Conservation (phyloP, 2,113 vertebrate species). For the Merops nubicus region DNA sequence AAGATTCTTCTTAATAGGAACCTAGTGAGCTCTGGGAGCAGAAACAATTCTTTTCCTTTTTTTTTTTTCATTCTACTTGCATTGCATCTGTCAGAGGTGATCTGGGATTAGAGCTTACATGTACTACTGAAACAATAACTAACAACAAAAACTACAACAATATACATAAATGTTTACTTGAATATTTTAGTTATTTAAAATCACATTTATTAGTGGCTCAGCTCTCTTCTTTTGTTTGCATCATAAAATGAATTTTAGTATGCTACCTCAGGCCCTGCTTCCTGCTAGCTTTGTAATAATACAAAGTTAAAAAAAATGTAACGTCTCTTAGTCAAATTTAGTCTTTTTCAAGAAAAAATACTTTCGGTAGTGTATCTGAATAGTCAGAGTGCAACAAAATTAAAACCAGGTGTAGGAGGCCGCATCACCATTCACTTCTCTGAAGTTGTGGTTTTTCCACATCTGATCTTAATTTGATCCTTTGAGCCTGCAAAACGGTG, state of each 20-base stretch:
- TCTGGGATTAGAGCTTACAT: background rate
- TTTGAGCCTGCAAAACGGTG: background rate
- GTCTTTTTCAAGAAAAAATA: background rate
- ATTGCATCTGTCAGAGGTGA: background rate
- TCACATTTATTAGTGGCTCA: background rate
- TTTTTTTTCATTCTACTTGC: background rate
- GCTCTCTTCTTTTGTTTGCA: background rate
- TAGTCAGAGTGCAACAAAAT: background rate
- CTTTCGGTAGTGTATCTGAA: background rate
- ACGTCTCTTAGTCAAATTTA: background rate
- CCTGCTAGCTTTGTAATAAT: background rate
- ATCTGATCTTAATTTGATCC: slow-evolving; percentile 25
- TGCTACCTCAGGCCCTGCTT: background rate
- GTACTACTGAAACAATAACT: background rate
- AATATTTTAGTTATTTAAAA: background rate
- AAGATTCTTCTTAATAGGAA: background rate
- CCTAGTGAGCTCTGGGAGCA: background rate
- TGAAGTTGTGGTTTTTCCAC: background rate
- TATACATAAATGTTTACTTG: background rate
- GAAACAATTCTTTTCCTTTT: accelerated
- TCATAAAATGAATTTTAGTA: background rate
- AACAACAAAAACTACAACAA: too few species aligned
- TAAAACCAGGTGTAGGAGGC: slow-evolving; percentile 30
- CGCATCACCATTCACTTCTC: background rate
- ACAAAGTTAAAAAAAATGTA: background rate